Conservation (phyloP, 2,113 vertebrate species). For the Ia io region DNA sequence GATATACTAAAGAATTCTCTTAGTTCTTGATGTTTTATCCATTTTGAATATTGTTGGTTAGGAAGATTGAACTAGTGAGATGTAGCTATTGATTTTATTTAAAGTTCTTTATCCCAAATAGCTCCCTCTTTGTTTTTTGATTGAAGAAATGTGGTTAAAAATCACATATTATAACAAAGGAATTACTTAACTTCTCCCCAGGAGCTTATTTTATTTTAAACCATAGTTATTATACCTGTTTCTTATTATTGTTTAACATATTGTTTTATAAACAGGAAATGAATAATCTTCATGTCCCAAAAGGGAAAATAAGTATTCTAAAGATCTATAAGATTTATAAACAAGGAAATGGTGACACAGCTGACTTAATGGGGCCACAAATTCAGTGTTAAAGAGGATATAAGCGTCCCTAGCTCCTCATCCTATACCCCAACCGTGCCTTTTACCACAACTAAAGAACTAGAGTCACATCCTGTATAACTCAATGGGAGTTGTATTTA, state of each 20-base stretch:
- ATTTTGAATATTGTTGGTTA: conserved; percentile 35
- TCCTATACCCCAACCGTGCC: not conserved
- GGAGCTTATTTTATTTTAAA: conserved; percentile 40
- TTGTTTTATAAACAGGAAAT: conserved; percentile 36
- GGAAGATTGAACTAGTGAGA: not conserved
- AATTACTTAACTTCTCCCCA: conserved; percentile 19
- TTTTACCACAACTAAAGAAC: conserved; percentile 58
- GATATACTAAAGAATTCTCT: not conserved
- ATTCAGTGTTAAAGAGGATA: conserved; percentile 42
- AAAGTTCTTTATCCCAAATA: conserved; percentile 5
- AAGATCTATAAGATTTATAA: conserved; percentile 47
- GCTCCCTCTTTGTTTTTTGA: conserved; percentile 14
- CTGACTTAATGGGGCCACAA: conserved; percentile 32
- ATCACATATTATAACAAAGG: not conserved
- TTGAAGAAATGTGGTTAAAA: conserved; percentile 30
- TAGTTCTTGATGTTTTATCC: conserved; percentile 35
- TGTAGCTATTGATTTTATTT: not conserved
- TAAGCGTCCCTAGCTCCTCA: conserved; percentile 23
- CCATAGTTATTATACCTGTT: not conserved
- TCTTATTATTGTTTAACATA: conserved; percentile 41
- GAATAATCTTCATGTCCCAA: conserved; percentile 21
- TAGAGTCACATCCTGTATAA: conserved; percentile 62
- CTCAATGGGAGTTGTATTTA: conserved; percentile 48
- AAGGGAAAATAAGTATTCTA: conserved; percentile 28
- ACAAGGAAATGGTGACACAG: conserved; percentile 41